Percentiles rank a stretch among this genome's conserved stretches.
These are phyloP conservation scores for Acanthopleura granulata DNA, from an alignment of 2,888 invertebrate species.

Conservation along the genomic window DNA sequence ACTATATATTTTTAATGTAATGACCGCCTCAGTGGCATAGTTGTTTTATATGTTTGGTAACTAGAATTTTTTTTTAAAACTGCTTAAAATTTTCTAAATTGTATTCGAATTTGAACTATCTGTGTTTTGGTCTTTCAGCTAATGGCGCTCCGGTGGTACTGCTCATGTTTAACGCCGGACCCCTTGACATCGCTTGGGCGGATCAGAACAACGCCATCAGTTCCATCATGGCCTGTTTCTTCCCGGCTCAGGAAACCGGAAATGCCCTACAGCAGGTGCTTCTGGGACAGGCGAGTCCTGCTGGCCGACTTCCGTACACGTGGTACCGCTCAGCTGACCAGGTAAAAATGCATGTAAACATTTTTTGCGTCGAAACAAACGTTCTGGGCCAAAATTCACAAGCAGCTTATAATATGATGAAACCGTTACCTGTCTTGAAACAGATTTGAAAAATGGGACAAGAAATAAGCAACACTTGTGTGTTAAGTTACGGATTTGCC, in stretches of 20 bases:
- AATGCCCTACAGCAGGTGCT: conserved; percentile 34
- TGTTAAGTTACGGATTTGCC: too few species aligned
- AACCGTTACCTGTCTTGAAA: too few species aligned
- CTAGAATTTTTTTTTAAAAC: not conserved
- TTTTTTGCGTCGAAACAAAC: not conserved
- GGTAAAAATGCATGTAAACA: conserved; percentile 7
- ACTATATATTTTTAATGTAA: too few species aligned
- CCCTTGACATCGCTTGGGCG: conserved; percentile 60
- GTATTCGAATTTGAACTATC: not conserved
- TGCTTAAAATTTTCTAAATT: not conserved
- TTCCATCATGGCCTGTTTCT: conserved; percentile 44
- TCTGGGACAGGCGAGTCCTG: conserved; percentile 29
- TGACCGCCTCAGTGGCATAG: not conserved
- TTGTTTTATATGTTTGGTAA: not conserved
- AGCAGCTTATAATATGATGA: too few species aligned
- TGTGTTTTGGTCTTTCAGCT: conserved; percentile 7
- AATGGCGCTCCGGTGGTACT: conserved; percentile 12
- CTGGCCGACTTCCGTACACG: conserved; percentile 42
- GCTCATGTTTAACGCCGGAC: conserved; percentile 52
- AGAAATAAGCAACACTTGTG: too few species aligned
- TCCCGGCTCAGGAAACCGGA: conserved; percentile 38
- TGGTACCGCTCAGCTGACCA: conserved; percentile 37
- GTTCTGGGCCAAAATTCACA: not conserved
- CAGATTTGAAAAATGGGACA: too few species aligned
- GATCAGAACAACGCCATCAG: conserved; percentile 39